Evolutionary conservation across 2,113 vertebrate genomes (phyloP).

Genomic region (Arvicanthis niloticus): DNA sequence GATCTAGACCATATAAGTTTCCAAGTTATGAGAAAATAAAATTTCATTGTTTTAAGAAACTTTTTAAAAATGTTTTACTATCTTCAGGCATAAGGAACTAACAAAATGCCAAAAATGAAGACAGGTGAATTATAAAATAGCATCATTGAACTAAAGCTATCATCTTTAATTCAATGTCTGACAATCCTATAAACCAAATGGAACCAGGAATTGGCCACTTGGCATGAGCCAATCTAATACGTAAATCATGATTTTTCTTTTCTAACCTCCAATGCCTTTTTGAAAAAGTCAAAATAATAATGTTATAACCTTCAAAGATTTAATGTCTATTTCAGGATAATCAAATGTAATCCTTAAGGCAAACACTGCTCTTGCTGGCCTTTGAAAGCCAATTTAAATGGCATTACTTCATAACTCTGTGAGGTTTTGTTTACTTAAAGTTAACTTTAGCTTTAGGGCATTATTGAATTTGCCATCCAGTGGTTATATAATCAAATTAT

Average conservation of each 20-base stretch:
- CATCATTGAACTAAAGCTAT: neutral
- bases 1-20: neutral
- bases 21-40: neutral
- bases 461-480: slow-evolving; percentile 38
- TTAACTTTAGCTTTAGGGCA: slow-evolving; percentile 40
- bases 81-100: neutral
- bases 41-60: neutral
- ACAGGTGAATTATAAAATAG: neutral
- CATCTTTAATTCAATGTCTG: neutral
- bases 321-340: neutral
- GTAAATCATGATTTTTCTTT: neutral
- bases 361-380: neutral
- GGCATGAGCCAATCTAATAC: neutral
- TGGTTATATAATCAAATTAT: slow-evolving; percentile 25
- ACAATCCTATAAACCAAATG: neutral
- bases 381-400: slow-evolving; percentile 26
- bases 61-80: neutral
- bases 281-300: neutral
- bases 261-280: neutral
- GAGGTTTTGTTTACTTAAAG: slow-evolving; percentile 21
- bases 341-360: slow-evolving; percentile 14
- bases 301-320: slow-evolving; percentile 3
- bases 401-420: slow-evolving; percentile 11
- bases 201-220: neutral
- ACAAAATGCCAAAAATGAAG: slow-evolving; percentile 16